Conservation (phyloP, 1,140 invertebrate genomes). For the Ladona fulva region DNA sequence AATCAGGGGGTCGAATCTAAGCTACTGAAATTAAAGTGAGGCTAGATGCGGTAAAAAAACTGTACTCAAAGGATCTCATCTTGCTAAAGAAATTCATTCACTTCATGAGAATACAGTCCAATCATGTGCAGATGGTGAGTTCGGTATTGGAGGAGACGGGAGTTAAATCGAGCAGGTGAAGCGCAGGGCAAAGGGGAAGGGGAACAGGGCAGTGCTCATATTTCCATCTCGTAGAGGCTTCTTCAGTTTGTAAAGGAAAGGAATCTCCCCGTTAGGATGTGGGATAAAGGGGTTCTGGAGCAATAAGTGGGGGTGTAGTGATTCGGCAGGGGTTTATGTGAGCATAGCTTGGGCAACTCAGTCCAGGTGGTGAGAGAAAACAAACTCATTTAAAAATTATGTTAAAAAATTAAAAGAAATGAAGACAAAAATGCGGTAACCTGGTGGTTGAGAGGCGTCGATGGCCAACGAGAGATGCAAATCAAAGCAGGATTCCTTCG, state of each 20-base stretch:
- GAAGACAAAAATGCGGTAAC: conserved; percentile 1
- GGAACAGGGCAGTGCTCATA: neutral
- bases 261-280: neutral
- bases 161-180: neutral
- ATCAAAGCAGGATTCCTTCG: neutral
- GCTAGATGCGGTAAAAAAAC: no score
- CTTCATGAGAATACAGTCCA: no score
- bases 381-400: neutral
- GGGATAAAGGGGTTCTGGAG: neutral
- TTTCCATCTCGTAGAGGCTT: neutral
- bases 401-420: neutral
- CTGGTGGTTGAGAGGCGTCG: neutral
- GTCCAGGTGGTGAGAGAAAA: neutral
- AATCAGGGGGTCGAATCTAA: no score
- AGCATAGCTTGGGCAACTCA: no score
- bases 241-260: neutral
- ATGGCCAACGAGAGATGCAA: neutral
- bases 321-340: no score
- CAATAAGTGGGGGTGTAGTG: neutral
- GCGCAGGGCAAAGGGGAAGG: neutral
- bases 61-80: no score
- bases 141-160: no score
- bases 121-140: no score
- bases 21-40: no score
- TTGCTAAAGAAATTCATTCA: no score